Evolutionary conservation across 2,113 vertebrate species (phyloP).

Genomic region (Hypocryptadius cinnamomeus): DNA sequence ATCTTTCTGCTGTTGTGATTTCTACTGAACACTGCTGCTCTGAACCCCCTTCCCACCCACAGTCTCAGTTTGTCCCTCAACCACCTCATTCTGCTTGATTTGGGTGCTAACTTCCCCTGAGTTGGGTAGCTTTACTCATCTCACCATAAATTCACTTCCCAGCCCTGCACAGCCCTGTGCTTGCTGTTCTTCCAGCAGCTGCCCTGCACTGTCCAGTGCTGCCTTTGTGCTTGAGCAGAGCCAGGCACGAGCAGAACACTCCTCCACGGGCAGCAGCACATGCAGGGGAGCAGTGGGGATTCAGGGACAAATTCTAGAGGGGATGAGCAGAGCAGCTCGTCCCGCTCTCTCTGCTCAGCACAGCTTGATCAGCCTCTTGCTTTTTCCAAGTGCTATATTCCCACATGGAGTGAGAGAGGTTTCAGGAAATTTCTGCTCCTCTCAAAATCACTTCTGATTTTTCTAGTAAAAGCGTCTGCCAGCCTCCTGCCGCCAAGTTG

Average conservation of each 20-base stretch:
- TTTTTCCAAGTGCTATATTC: slow-evolving; percentile 17
- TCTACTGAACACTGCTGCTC: background rate
- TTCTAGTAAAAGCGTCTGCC: slow-evolving; percentile 70
- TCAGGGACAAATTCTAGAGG: background rate
- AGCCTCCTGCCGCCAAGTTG: slow-evolving; percentile 57
- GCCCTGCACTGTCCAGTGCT: background rate
- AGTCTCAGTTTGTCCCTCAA: background rate
- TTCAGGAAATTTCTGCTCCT: slow-evolving; percentile 61
- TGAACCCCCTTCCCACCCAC: background rate
- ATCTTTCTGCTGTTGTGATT: background rate
- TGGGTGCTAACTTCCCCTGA: background rate
- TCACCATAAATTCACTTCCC: background rate
- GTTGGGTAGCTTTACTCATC: background rate
- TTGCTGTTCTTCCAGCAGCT: background rate
- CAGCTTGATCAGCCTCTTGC: background rate
- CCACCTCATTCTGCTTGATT: background rate
- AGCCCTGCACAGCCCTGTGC: background rate
- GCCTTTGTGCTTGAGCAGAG: background rate
- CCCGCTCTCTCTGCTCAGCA: background rate
- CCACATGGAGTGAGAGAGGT: slow-evolving; percentile 16
- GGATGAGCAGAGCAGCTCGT: background rate
- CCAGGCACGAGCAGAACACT: accelerated
- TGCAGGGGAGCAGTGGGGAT: background rate
- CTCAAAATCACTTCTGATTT: slow-evolving; percentile 66
- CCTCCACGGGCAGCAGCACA: accelerated